Evolutionary conservation across 2,888 invertebrate genomes (phyloP), one percentile per base, ranked within the genome.

Genomic region (Carabus problematicus): DNA sequence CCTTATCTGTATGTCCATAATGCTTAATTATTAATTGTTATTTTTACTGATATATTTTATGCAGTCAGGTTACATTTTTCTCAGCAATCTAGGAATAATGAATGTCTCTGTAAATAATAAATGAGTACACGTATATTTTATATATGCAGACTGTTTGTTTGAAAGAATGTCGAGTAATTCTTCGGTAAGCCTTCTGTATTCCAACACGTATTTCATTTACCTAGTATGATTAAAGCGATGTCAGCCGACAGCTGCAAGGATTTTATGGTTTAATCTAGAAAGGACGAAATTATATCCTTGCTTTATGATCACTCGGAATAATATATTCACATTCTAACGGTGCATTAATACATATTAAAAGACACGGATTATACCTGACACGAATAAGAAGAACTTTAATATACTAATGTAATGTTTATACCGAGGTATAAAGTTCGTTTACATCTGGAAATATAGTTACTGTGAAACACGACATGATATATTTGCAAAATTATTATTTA

Each of bases 251-350:
- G 43, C 12, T 45, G 56, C 64, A 54, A 64, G 42, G 55, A 64
- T 64, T 64, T 64, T 64, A 64, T 56, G 55, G 64, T 64, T 64
- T 64, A 64, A 64, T 64, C 64, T 64, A 56, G 55, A 43, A 42
- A 54, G 56, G 55, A 54, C 55, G 64, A 56, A 64, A 55, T 64
- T 64, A 55, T 56, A 55, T 64, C 56, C 56, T 43, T 55, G 45
- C 56, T 55, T 64, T 64, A 64, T 56, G 64, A 43, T 43, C 29
- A 64, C 64, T 54, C 41, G 64, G 54, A 54, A 64, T 54, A 64
- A 42, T 52, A 42, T 64, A 54, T 54, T 54, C 64, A 41, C 52
- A 54, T 29, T 64, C 54, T 64, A 42, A 19, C 19, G 54, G 64
- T 54, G 54, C 54, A 54, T 64, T 54, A 54, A 54, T 64, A 54